phyloP scores from a whole-genome alignment of 2,113 vertebrate genomes.

The Sakesphorus luctuosus region DNA sequence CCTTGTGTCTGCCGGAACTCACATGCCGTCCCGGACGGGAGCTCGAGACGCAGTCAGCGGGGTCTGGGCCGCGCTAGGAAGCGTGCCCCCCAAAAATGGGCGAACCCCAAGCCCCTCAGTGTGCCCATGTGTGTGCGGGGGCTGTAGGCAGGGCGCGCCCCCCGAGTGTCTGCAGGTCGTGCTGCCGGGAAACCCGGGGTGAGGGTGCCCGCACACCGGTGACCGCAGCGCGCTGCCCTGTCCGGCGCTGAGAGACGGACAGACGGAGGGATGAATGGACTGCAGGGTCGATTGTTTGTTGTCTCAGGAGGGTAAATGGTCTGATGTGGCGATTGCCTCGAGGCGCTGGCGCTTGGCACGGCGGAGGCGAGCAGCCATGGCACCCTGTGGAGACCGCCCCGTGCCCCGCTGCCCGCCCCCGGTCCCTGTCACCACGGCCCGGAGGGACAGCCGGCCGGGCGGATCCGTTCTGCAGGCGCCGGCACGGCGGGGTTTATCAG shows the following conservation, averaged over 20 bases:
- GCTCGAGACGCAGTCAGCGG: neutral
- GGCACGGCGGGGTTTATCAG: neutral
- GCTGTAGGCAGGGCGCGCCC: fast-evolving
- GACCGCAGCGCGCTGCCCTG: neutral
- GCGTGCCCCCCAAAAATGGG: fast-evolving
- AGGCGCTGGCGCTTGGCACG: neutral
- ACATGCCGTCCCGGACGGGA: neutral
- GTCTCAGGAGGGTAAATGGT: neutral
- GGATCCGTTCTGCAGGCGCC: slow-evolving; percentile 7
- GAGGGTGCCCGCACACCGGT: neutral
- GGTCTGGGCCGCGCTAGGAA: neutral
- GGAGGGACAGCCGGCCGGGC: neutral
- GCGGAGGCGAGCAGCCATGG: neutral
- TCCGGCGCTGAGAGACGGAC: neutral
- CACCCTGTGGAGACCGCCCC: neutral
- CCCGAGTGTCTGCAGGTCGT: neutral
- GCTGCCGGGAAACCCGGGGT: neutral
- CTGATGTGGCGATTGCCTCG: neutral
- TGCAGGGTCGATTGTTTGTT: neutral
- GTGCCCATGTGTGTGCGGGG: neutral
- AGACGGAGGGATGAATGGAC: fast-evolving
- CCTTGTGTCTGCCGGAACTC: neutral
- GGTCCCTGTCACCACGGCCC: neutral
- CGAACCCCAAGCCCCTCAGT: fast-evolving
- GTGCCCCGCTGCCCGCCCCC: neutral